Conservation (phyloP, 2,113 vertebrate species). For the Microcebus murinus region DNA sequence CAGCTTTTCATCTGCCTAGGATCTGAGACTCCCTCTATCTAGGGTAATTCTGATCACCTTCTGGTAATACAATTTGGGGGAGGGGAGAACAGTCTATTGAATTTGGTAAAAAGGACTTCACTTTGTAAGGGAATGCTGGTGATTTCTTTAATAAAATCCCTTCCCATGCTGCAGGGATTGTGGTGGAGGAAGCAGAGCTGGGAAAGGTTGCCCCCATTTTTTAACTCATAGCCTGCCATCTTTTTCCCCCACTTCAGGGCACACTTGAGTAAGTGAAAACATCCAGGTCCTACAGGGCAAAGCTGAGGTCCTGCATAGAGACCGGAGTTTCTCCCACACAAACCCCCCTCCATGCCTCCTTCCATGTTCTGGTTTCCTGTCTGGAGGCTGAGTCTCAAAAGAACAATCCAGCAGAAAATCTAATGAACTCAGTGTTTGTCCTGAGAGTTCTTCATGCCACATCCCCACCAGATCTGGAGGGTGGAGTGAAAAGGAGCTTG, state of each 20-base stretch:
- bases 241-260: background rate
- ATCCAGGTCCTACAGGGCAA: background rate
- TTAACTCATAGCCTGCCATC: background rate
- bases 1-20: background rate
- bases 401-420: background rate
- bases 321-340: background rate
- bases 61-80: background rate
- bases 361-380: background rate
- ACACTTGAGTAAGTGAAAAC: background rate
- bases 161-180: background rate
- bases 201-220: background rate
- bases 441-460: background rate
- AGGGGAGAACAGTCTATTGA: background rate
- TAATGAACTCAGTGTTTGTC: background rate
- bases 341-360: fast-evolving
- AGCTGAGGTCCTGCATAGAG: background rate
- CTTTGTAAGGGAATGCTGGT: background rate
- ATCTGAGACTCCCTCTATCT: background rate
- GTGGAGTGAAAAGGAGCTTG: background rate
- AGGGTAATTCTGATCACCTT: background rate
- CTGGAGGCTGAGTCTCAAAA: background rate
- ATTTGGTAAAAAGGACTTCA: background rate
- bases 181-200: background rate
- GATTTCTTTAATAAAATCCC: background rate
- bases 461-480: background rate